Conservation (phyloP, 2,797 vertebrate species). For the Anniella stebbinsi region DNA sequence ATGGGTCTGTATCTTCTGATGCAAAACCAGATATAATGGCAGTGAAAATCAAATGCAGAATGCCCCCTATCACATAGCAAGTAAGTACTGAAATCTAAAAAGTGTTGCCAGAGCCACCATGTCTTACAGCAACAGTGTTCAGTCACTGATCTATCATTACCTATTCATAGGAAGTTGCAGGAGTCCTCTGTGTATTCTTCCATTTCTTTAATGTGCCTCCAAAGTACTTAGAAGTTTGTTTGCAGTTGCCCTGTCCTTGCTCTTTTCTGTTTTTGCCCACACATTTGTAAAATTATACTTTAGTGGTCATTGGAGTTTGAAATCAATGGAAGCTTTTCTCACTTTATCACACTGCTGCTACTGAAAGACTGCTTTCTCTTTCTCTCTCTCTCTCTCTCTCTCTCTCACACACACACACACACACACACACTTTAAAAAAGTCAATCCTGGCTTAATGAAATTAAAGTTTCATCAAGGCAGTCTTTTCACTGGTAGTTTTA, state of each 20-base stretch:
- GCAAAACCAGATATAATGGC: accelerated
- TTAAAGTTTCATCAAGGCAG: slow-evolving; percentile 64
- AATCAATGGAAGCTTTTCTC: slow-evolving; percentile 59
- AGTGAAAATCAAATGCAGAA: neutral
- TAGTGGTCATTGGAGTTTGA: slow-evolving; percentile 60
- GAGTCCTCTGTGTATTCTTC: slow-evolving; percentile 58
- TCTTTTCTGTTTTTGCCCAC: slow-evolving; percentile 53
- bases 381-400: neutral
- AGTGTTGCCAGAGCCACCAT: accelerated
- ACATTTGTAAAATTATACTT: slow-evolving; percentile 63
- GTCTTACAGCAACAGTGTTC: neutral
- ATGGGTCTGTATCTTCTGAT: neutral
- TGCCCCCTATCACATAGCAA: neutral
- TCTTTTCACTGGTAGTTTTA: slow-evolving; percentile 53
- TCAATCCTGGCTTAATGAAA: slow-evolving; percentile 63
- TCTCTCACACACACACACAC: neutral
- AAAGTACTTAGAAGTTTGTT: slow-evolving; percentile 67
- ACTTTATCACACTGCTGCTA: slow-evolving; percentile 59
- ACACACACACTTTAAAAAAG: slow-evolving; percentile 32
- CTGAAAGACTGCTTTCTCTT: slow-evolving; percentile 37
- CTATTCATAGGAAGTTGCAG: slow-evolving; percentile 1
- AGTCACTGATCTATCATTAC: neutral
- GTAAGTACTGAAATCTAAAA: neutral
- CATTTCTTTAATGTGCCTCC: slow-evolving; percentile 57
- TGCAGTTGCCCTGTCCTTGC: slow-evolving; percentile 58